Evolutionary conservation across 2,888 invertebrate genomes (phyloP), one percentile per base, ranked within the genome.

Genomic region (Thereva nobilitata): DNA sequence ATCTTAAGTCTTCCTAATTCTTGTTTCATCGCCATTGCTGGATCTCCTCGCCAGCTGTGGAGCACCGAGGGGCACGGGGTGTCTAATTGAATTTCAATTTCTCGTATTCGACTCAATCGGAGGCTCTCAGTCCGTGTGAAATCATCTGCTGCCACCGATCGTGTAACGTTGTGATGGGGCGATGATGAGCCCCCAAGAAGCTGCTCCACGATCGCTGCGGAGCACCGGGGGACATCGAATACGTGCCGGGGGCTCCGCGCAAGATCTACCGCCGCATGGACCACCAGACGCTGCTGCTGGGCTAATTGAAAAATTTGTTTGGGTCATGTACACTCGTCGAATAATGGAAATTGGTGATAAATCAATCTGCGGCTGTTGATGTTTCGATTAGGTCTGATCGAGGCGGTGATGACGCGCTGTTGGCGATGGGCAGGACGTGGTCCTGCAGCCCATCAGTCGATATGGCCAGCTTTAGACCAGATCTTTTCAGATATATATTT

Each of bases 311-410:
- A 64, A 68, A 66, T 66, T 52, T 66, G 57, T 66, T 64, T 66
- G 54, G 66, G 63, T 53, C 56, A 53, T 68, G 68, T 53, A 55
- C 63, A 61, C 63, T 64, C 56, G 57, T 49, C 40, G 63, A 59
- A 68, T 68, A 68, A 68, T 68, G 59, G 54, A 64, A 66, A 68
- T 68, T 44, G 66, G 66, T 66, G 68, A 68, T 68, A 68, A 68
- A 68, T 68, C 68, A 68, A 68, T 68, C 64, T 38, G 47, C 52
- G 64, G 61, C n/a, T 49, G 66, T 64, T 67, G 64, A 66, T 68
- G 54, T 64, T 63, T 68, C 64, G 68, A 66, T 68, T 66, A 67
- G 49, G 49, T 64, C 54, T 45, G 38, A 64, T 64, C 57, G 37
- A 57, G 12, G 35, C 45, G 37, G 5, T 35, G 45, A 45, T 57